Evolutionary conservation across 2,113 vertebrate genomes (phyloP), one percentile per base, ranked within the genome.

Genomic region (Perca schrenkii): DNA sequence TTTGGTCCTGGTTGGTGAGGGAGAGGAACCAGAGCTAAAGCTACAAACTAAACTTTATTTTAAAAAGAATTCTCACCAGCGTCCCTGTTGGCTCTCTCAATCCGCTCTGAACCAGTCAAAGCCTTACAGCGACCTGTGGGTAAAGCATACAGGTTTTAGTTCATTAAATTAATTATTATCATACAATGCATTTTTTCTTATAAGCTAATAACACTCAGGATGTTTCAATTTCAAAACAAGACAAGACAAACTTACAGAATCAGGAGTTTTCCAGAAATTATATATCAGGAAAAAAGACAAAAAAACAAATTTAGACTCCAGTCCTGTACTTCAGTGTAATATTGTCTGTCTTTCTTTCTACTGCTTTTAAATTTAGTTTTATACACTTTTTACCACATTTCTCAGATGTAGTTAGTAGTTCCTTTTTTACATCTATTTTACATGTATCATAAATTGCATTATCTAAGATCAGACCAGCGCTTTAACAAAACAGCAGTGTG

Each of bases 71-170:
- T 5, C 80, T 81, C 52, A 79, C 34, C 34, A 25, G 49, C n/a
- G 4, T 84, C 52, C n/a, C 75, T 72, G 79, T 89, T 87, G 25
- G 34, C 34, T 34, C 71, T 84, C 17, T 82, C 78, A 19, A 89
- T 77, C 36, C 17, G 22, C 61, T 76, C 85, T 17, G 84, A 75
- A 12, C 57, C 15, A 14, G 50, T 62, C 65, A 85, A n/a, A 57
- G 46, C 63, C 81, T 84, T 2, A 8, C 6, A 6, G 34, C 1
- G 2, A 8, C 53, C 70, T 79, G 15, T 2, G 3, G 14, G 7
- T 4, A 6, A 58, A 14, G 1, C 1, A 57, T 22, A 15, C 7
- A 70, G 8, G 3, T 25, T 43, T 57, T 11, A 70, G 50, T 22
- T 54, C 22, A 54, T 52, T 21, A 21, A 53, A 28, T 58, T 2